These are phyloP conservation scores for Gulo gulo DNA, from an alignment of 2,113 vertebrate genomes.

Conservation along the genomic window DNA sequence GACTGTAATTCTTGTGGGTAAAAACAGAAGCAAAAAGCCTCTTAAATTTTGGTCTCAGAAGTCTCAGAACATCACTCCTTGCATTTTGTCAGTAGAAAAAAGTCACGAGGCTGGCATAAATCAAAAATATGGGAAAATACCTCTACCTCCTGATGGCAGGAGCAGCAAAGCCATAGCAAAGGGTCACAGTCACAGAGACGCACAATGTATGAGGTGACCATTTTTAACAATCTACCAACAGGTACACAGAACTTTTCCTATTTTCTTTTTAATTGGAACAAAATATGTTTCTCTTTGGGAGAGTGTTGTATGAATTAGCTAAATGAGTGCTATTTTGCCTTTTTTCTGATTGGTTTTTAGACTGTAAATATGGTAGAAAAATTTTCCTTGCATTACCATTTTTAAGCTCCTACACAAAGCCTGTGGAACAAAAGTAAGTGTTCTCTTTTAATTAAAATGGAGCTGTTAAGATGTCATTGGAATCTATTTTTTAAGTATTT, in stretches of 20 bases:
- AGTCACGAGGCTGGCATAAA: neutral
- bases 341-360: neutral
- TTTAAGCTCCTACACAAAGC: slow-evolving; percentile 13
- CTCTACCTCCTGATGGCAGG: neutral
- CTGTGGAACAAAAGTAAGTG: neutral
- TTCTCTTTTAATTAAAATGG: neutral
- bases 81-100: neutral
- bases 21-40: neutral
- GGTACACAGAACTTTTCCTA: neutral
- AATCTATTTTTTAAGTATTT: neutral
- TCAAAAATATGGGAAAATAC: neutral
- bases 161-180: neutral
- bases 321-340: neutral
- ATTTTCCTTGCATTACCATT: neutral
- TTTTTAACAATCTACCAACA: neutral
- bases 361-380: neutral
- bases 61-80: neutral
- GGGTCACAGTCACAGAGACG: too few relatives aligned
- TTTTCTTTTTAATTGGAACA: neutral
- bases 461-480: neutral
- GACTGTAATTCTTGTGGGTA: neutral
- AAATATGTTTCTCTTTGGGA: neutral
- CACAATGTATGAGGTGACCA: neutral
- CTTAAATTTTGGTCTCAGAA: neutral
- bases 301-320: neutral